Percentiles rank a stretch among this genome's conserved stretches.
Conservation (phyloP, 2,113 vertebrate genomes). For the Anhinga rufa region DNA sequence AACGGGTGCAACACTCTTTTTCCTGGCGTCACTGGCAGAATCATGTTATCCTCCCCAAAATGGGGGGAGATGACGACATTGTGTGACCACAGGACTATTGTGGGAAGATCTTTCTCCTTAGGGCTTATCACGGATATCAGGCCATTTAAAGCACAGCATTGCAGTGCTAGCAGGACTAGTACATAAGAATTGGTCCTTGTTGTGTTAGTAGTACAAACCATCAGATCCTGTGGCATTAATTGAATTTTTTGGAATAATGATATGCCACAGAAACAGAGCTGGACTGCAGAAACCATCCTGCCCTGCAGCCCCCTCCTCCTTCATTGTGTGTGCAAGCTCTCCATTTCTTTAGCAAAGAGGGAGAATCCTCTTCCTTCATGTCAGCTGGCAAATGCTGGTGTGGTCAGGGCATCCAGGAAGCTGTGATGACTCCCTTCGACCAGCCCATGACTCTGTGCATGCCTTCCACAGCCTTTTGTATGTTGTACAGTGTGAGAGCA, state of each 20-base stretch:
- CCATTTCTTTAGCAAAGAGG: background rate
- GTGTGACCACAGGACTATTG: background rate
- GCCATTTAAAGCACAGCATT: background rate
- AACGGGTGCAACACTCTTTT: background rate
- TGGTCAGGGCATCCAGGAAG: background rate
- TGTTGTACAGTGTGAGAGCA: background rate
- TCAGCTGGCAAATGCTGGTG: background rate
- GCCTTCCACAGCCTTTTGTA: background rate
- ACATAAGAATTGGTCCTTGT: background rate
- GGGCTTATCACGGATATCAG: background rate
- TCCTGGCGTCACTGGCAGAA: background rate
- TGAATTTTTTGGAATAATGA: background rate
- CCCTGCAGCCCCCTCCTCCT: background rate
- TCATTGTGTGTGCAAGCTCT: background rate
- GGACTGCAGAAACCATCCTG: background rate
- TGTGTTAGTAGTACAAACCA: background rate
- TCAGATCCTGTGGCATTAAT: background rate
- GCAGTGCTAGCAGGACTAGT: background rate
- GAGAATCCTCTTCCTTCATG: background rate
- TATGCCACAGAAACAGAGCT: background rate
- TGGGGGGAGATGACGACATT: background rate
- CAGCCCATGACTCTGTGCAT: background rate
- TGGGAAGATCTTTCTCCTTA: background rate
- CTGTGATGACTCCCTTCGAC: background rate
- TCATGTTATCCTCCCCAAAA: background rate